These are phyloP conservation scores for Orthosia cruda DNA, from an alignment of 2,888 invertebrate species.

Conservation along the genomic window DNA sequence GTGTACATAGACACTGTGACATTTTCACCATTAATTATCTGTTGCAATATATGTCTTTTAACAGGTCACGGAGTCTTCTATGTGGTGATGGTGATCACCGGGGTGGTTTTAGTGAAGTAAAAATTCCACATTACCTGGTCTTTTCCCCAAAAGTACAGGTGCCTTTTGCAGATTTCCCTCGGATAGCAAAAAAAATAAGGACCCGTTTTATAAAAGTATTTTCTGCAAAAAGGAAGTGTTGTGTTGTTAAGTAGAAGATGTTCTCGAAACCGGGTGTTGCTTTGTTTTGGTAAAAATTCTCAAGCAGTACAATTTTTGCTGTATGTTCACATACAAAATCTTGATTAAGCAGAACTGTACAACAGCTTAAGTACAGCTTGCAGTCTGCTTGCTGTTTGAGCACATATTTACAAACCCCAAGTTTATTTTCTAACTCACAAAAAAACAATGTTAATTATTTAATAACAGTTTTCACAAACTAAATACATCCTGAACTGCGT, in stretches of 20 bases:
- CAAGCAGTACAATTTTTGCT: background rate
- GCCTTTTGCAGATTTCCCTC: too few species aligned
- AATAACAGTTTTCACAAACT: slow-evolving; percentile 41
- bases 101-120: too few species aligned
- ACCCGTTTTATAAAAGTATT: too few species aligned
- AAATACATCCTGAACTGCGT: slow-evolving; percentile 47
- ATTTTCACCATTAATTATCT: background rate
- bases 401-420: background rate
- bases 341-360: background rate
- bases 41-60: too few species aligned
- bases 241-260: background rate
- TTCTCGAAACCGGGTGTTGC: background rate
- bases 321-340: slow-evolving; percentile 7
- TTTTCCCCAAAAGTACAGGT: too few species aligned
- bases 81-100: too few species aligned
- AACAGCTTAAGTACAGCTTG: slow-evolving; percentile 1
- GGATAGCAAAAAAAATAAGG: too few species aligned
- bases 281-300: background rate
- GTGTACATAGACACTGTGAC: background rate
- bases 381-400: background rate
- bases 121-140: too few species aligned
- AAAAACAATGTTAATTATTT: slow-evolving; percentile 22
- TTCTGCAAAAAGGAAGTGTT: background rate
- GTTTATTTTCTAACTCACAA: background rate
- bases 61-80: too few species aligned